phyloP scores from a whole-genome alignment of 2,888 invertebrate species.

The Cheilosia vernalis region DNA sequence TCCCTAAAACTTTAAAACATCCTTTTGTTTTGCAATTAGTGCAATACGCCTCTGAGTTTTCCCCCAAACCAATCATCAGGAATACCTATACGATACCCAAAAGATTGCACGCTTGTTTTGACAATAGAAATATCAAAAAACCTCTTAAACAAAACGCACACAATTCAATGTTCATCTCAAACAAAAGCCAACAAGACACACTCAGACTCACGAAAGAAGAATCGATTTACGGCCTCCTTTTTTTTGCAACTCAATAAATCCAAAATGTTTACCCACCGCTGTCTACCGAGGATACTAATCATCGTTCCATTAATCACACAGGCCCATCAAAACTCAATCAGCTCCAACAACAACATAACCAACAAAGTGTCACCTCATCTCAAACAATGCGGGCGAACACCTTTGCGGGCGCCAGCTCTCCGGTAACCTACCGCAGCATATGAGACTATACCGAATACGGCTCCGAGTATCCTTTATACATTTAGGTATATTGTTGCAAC shows the following conservation, averaged over 20 bases:
- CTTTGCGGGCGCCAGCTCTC: constrained; percentile 70
- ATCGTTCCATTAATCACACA: constrained; percentile 65
- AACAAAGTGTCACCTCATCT: constrained; percentile 54
- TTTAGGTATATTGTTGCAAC: constrained; percentile 24
- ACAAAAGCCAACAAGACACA: constrained; percentile 38
- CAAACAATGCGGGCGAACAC: constrained; percentile 69
- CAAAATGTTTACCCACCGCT: constrained; percentile 20
- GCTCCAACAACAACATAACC: constrained; percentile 18
- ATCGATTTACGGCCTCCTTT: constrained; percentile 43
- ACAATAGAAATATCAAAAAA: background rate
- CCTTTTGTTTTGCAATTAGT: background rate
- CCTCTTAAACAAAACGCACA: background rate
- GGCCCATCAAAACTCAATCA: constrained; percentile 68
- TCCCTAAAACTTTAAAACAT: too few relatives aligned
- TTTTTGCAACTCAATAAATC: constrained; percentile 57
- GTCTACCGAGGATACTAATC: constrained; percentile 43
- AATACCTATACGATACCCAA: background rate
- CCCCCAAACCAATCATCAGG: background rate
- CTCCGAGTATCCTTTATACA: constrained; percentile 41
- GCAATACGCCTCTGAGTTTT: background rate
- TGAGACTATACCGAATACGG: too few relatives aligned
- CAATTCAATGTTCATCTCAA: constrained; percentile 1
- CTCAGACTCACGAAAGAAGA: constrained; percentile 22
- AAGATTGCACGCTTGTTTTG: background rate
- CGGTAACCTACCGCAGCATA: constrained; percentile 68